A percentile compares a stretch with the other conserved stretches of the same genome.
Conservation (phyloP, 1,140 invertebrate species). For the Bradysia coprophila region DNA sequence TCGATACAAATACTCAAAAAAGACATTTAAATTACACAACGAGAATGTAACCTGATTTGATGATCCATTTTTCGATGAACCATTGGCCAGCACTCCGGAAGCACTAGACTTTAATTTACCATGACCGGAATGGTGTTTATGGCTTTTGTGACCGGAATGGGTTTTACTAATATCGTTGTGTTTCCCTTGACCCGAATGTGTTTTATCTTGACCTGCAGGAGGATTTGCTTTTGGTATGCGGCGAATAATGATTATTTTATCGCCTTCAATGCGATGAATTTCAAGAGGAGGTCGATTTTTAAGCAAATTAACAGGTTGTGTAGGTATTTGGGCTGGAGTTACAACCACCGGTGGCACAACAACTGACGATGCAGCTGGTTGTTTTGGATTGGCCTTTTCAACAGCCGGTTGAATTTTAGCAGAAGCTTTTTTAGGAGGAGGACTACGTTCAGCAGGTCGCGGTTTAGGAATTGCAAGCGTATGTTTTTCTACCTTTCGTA, state of each 20-base stretch:
- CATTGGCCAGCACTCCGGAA: no score
- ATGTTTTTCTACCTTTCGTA: conserved; percentile 13
- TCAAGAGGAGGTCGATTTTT: not conserved
- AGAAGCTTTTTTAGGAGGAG: not conserved
- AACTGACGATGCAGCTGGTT: not conserved
- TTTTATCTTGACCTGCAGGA: not conserved
- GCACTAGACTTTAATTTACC: no score
- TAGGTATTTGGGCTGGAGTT: not conserved
- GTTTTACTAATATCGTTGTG: no score
- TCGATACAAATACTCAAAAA: no score
- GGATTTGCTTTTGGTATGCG: conserved; percentile 9
- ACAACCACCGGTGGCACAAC: not conserved
- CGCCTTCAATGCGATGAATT: conserved; percentile 21
- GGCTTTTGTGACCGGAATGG: no score
- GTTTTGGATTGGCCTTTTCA: not conserved
- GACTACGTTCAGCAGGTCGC: not conserved
- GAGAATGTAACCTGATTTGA: no score
- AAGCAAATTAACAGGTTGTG: not conserved
- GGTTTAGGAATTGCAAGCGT: not conserved
- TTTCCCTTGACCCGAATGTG: not conserved
- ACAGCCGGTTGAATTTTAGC: not conserved
- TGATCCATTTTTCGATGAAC: no score
- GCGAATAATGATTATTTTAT: conserved; percentile 24
- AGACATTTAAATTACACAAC: no score
- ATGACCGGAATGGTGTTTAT: no score